These are phyloP conservation scores for Serranochromis macrocephalus DNA, from an alignment of 2,113 vertebrate genomes.

Conservation along the genomic window DNA sequence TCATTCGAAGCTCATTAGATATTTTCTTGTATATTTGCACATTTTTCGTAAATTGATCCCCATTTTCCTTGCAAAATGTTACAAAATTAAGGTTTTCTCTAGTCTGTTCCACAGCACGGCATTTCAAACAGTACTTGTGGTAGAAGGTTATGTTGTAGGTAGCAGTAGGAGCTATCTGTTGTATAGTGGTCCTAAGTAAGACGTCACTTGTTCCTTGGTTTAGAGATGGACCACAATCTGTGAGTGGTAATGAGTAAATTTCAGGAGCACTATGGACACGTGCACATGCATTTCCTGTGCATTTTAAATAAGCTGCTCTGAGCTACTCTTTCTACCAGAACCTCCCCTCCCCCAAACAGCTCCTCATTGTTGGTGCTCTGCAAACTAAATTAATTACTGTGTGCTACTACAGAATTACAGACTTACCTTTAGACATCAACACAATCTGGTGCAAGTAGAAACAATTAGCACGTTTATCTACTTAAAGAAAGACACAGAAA, in stretches of 20 bases:
- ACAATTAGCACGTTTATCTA: rapidly evolving
- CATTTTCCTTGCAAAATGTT: neutral
- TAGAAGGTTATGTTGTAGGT: neutral
- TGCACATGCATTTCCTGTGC: neutral
- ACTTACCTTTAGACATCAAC: neutral
- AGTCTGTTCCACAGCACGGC: neutral
- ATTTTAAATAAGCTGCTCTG: neutral
- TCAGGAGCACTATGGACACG: neutral
- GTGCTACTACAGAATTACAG: neutral
- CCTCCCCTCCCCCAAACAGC: neutral
- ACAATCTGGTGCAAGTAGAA: neutral
- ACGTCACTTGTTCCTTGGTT: neutral
- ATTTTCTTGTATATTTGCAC: neutral
- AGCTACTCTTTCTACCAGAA: neutral
- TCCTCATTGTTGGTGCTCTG: neutral
- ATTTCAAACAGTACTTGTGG: neutral
- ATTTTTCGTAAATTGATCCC: neutral
- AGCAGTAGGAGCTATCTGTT: neutral
- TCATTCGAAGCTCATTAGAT: neutral
- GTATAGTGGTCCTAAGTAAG: neutral
- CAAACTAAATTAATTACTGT: neutral
- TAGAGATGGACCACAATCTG: neutral
- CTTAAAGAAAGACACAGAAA: neutral
- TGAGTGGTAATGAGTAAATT: neutral
- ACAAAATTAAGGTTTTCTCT: neutral